Evolutionary conservation across 64 coral and sea anemone genomes (phyloP).

Genomic region (Actinia equina): DNA sequence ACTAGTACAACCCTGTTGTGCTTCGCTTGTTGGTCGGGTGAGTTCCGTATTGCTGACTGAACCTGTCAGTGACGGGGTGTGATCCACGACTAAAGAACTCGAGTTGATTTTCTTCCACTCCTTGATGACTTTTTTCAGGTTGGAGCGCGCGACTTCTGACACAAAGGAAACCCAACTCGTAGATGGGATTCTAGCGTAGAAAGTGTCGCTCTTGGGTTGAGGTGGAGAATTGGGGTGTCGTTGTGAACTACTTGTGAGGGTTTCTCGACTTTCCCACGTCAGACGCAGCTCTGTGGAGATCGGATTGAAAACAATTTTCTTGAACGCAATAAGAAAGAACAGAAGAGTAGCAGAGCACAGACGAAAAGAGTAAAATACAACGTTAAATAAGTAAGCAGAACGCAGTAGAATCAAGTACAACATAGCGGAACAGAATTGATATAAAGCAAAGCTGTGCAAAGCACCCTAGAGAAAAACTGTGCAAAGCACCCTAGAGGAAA

Average conservation of each 20-base stretch:
- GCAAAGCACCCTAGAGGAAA: too few relatives aligned
- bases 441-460: too few relatives aligned
- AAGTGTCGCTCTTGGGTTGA: neutral
- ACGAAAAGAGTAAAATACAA: neutral
- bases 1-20: neutral
- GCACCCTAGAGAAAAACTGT: too few relatives aligned
- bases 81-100: neutral
- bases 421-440: neutral
- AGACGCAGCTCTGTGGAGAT: neutral
- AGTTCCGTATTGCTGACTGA: neutral
- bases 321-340: neutral
- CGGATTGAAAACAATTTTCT: neutral
- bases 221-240: neutral
- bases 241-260: neutral
- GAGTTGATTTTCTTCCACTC: constrained; percentile 18
- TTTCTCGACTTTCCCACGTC: neutral
- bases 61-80: neutral
- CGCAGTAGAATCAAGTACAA: neutral
- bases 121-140: neutral
- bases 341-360: neutral
- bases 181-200: neutral
- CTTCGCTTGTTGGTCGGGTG: neutral
- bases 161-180: neutral
- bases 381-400: neutral
- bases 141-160: neutral